Conservation (phyloP, 2,888 invertebrate genomes). For the Tridacna gigas region DNA sequence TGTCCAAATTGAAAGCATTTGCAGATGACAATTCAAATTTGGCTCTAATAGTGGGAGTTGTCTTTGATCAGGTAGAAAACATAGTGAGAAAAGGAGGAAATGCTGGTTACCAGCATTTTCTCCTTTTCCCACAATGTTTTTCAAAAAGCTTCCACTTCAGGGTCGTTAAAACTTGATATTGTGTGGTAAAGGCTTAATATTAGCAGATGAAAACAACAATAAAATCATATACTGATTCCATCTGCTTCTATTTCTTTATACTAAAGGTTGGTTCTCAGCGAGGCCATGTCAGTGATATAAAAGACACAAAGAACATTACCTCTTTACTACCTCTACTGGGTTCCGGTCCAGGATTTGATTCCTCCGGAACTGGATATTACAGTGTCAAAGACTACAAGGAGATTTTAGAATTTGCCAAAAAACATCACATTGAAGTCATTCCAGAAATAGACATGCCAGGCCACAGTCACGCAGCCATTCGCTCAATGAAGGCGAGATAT, state of each 20-base stretch:
- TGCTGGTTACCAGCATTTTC: no score
- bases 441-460: slow-evolving; percentile 83
- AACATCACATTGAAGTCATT: slow-evolving; percentile 80
- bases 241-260: slow-evolving; percentile 22
- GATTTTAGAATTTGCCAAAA: slow-evolving; percentile 74
- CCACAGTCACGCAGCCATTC: slow-evolving; percentile 80
- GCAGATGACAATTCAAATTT: no score
- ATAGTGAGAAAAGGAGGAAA: no score
- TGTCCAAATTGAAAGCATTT: no score
- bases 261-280: slow-evolving; percentile 72
- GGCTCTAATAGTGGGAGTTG: no score
- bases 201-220: background rate
- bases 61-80: no score
- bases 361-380: slow-evolving; percentile 77
- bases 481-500: slow-evolving; percentile 77
- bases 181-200: no score
- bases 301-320: slow-evolving; percentile 66
- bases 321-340: slow-evolving; percentile 78
- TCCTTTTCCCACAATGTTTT: no score
- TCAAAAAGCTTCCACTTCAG: no score
- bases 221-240: background rate
- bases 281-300: slow-evolving; percentile 67
- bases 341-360: slow-evolving; percentile 72
- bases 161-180: no score
- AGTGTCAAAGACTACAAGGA: slow-evolving; percentile 76